Base-by-base conservation (phyloP, 1,140 invertebrate species). In the Drosophila micromelanica region DNA sequence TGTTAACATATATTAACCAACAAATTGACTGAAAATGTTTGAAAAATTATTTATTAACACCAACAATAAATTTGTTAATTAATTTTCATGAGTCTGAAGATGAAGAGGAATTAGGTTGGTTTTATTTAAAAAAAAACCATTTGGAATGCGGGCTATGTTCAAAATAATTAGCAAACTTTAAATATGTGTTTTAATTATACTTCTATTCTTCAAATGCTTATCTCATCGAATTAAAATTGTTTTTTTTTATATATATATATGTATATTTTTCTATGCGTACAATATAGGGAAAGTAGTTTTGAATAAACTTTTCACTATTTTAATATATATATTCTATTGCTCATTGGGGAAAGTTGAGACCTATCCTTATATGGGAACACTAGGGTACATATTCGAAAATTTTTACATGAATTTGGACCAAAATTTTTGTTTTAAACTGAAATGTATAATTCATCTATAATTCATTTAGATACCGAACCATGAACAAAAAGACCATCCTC, bases 1-100 rank as follows among this genome's bases (percentile, higher is more conserved):
- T 30, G 38, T 42, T 43, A 9, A 30, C 6, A 11, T 30, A 15
- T 32, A 71, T 45, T 64, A 63, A 60, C 11, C 60, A 49, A 55
- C 60, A 71, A 71, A 71, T 62, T 69, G 65, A 46, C 57, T 54
- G 48, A 37, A 69, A 62, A 35, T 52, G 12, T 62, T 52, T 52
- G 17, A 69, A 62, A 61, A 52, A 52, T 69, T 37, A 69, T 52
- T 35, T 48, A 63, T 54, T 20, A 40, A 30, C 38, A 17, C 40
- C 12, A 2, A 2, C 13, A 55, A 55, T 20, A 55, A 30, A 56
- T 12, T 55, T 13, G 51, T 35, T 56, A 71, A 71, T 71, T 71
- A 64, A 56, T 63, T 69, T 46, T 45, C n/a, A 46, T 35, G 40
- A 37, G 6, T 63, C 5, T 15, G 11, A 23, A 46, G 42, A 65